Conservation (phyloP, 2,113 vertebrate genomes). For the Macquaria ambigua region DNA sequence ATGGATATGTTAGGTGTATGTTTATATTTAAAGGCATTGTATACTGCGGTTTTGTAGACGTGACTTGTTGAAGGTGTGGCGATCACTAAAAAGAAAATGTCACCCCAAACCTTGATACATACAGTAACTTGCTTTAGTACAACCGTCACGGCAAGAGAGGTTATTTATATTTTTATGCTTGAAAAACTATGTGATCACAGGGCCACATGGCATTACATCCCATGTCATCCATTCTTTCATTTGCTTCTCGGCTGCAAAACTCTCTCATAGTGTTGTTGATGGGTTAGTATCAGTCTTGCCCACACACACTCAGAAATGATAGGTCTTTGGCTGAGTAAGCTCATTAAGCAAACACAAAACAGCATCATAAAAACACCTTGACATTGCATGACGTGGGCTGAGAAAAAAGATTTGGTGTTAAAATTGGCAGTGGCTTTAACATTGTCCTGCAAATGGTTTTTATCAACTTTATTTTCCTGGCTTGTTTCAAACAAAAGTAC, state of each 20-base stretch:
- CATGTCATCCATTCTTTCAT: background rate
- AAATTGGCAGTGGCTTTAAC: slow-evolving; percentile 11
- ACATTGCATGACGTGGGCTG: background rate
- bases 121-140: too few species aligned
- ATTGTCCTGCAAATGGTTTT: background rate
- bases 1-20: too few species aligned
- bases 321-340: slow-evolving; percentile 24
- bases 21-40: background rate
- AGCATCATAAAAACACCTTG: slow-evolving; percentile 2
- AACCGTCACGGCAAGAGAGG: background rate
- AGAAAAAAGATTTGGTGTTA: background rate
- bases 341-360: slow-evolving; percentile 30
- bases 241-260: background rate
- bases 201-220: too few species aligned
- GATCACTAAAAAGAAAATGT: background rate
- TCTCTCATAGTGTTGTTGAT: background rate
- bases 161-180: background rate
- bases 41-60: background rate
- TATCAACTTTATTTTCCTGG: background rate
- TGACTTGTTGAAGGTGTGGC: background rate
- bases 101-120: background rate
- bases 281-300: slow-evolving; percentile 3
- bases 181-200: too few species aligned
- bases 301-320: slow-evolving; percentile 20
- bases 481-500: background rate